Evolutionary conservation across 2,888 invertebrate species (phyloP), one percentile per base, ranked within the genome.

Genomic region (Ochropleura leucogaster): DNA sequence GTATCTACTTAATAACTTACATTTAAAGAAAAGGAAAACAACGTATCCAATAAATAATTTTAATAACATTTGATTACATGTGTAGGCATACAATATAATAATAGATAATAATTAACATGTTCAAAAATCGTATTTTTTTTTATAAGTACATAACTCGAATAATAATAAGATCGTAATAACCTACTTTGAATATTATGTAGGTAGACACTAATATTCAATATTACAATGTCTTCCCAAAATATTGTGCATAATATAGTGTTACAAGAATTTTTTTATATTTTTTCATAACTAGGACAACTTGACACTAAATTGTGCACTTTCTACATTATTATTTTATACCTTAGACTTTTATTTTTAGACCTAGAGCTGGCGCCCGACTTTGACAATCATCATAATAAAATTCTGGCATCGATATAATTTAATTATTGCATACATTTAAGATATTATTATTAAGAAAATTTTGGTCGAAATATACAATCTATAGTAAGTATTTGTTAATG

Each of bases 1-100:
- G n/a, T 30, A 30, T 30, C 30, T 30, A 30, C 30, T 30, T 30
- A 30, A 2, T 30, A 30, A 30, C 30, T 30, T 2, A 30, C 30
- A 59, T 10, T 42, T 6, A 60, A 10, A 55, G 5, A 42, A 42
- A 60, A 4, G 18, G 6, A 42, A 62, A 68, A 63, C 67, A 59
- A 47, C 9, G 4, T 59, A 14, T 75, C 69, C 60, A 72, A 72
- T 75, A 77, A 75, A 77, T 70, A 77, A 71, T 72, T 85, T 85
- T 83, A 83, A 70, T 85, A 85, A 87, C 85, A 72, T 70, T 86
- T 18, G 76, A 75, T 75, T 85, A 82, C 42, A 47, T 83, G 74
- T 30, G 55, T 53, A 75, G 16, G 68, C 68, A 84, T 77, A 79
- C 73, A 79, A 77, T 74, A 63, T 86, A 82, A 76, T 80, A 72